Evolutionary conservation across 2,797 vertebrate species (phyloP).

Genomic region (Tarsius wallacei): DNA sequence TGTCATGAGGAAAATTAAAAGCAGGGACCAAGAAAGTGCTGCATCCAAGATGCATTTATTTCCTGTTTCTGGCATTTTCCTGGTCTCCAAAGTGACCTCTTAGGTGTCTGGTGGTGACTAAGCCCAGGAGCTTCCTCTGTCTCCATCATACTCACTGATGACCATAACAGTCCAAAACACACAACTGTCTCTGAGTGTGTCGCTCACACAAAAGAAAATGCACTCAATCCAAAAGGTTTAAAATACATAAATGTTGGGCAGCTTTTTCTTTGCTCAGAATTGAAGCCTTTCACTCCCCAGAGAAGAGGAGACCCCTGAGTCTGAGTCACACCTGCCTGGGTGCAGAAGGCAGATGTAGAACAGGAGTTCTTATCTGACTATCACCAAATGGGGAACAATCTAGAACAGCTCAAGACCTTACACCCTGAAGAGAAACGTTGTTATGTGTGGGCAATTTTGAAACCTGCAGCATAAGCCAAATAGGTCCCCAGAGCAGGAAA

Average conservation of each 20-base stretch:
- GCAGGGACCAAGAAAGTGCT: neutral
- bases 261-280: neutral
- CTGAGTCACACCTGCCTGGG: neutral
- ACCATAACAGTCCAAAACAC: neutral
- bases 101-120: neutral
- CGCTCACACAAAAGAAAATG: neutral
- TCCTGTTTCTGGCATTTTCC: conserved; percentile 13
- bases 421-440: neutral
- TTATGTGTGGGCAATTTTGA: neutral
- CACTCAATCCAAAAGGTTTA: neutral
- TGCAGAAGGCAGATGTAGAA: neutral
- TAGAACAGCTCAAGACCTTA: neutral
- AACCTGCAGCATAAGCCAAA: neutral
- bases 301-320: neutral
- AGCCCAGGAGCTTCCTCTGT: neutral
- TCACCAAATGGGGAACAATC: neutral
- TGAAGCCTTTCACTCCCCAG: neutral
- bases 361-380: neutral
- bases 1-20: neutral
- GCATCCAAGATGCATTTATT: neutral
- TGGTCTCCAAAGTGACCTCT: neutral
- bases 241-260: neutral
- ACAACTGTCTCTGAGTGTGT: neutral
- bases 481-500: neutral
- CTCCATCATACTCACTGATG: neutral